These are phyloP conservation scores for Anoplopoma fimbria DNA, from an alignment of 2,113 vertebrate species.

Conservation along the genomic window DNA sequence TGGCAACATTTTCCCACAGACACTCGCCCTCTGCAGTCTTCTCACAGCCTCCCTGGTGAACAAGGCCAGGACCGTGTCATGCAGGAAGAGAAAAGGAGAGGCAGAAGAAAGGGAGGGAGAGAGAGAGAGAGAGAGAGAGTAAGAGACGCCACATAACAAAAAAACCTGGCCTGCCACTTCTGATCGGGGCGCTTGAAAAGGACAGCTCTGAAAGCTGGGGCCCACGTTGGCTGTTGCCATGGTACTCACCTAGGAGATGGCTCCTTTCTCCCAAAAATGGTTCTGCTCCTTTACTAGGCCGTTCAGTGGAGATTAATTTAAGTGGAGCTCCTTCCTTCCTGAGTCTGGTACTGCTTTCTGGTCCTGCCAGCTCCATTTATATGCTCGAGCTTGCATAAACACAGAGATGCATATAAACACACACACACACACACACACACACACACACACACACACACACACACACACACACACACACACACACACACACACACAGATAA, in stretches of 20 bases:
- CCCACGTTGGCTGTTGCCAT: conserved; percentile 82
- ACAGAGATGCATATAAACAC: neutral
- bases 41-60: conserved; percentile 72
- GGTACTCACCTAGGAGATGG: conserved; percentile 82
- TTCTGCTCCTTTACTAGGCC: conserved; percentile 69
- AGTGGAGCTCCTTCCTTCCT: conserved; percentile 77
- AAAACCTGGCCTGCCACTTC: conserved; percentile 81
- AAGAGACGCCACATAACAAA: conserved; percentile 67
- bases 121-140: conserved; percentile 54
- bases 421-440: conserved; percentile 4
- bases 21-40: conserved; percentile 64
- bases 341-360: conserved; percentile 55
- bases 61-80: conserved; percentile 66
- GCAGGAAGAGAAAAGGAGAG: conserved; percentile 59
- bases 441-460: conserved; percentile 9
- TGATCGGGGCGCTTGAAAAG: conserved; percentile 79
- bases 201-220: conserved; percentile 73
- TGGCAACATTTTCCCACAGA: conserved; percentile 82
- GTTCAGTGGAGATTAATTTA: conserved; percentile 77
- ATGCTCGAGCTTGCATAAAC: conserved; percentile 37
- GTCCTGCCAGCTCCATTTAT: conserved; percentile 66
- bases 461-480: neutral
- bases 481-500: conserved; percentile 12
- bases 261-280: conserved; percentile 80
- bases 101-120: conserved; percentile 62